These are phyloP conservation scores for Clusia tigrina DNA, from an alignment of 2,888 invertebrate species.

Conservation along the genomic window DNA sequence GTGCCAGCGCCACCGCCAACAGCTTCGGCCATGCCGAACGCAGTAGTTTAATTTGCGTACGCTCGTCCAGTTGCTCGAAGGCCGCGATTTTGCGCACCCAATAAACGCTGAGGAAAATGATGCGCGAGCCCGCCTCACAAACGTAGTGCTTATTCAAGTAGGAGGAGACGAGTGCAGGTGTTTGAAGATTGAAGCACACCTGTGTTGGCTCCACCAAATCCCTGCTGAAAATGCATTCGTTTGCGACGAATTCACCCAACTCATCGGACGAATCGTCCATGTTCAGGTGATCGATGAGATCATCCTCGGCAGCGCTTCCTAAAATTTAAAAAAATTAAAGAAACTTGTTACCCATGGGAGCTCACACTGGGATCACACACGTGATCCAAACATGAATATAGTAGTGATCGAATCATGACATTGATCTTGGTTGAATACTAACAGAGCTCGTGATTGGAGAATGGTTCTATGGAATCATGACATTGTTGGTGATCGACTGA, in stretches of 20 bases:
- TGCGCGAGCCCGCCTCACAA: conserved; percentile 92
- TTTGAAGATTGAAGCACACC: conserved; percentile 78
- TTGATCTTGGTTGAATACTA: no score
- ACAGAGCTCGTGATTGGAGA: no score
- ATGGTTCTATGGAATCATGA: no score
- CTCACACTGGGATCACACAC: no score
- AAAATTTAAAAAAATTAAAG: not conserved
- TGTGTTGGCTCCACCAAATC: conserved; percentile 75
- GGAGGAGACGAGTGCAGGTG: conserved; percentile 82
- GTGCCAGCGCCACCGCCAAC: conserved; percentile 88
- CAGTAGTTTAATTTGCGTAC: conserved; percentile 83
- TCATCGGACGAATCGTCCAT: conserved; percentile 39
- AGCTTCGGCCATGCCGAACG: conserved; percentile 92
- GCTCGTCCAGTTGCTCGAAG: conserved; percentile 81
- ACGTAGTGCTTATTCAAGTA: conserved; percentile 93
- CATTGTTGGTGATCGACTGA: not conserved
- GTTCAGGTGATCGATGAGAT: conserved; percentile 45
- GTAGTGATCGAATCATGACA: no score
- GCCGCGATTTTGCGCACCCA: conserved; percentile 88
- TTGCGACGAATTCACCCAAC: conserved; percentile 48
- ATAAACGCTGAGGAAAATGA: conserved; percentile 88
- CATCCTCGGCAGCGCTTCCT: conserved; percentile 42
- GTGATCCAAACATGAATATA: no score
- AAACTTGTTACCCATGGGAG: no score
- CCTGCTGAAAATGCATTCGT: conserved; percentile 66